Evolutionary conservation across 1,140 invertebrate genomes (phyloP).

Genomic region (Onthophagus taurus): DNA sequence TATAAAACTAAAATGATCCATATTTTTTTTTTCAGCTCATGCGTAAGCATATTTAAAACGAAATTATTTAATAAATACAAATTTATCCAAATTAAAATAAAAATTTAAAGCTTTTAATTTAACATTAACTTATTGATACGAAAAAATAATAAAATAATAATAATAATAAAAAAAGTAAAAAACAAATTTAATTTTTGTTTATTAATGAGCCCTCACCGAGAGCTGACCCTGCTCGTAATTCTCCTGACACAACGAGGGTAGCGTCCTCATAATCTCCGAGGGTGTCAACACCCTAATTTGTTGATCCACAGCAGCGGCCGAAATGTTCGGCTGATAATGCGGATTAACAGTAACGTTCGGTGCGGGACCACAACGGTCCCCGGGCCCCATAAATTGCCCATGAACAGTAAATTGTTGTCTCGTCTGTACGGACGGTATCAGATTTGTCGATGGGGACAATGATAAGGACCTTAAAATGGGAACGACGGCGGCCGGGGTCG

Average conservation of each 20-base stretch:
- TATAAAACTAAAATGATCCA: no score
- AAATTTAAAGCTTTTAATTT: no score
- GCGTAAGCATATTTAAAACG: no score
- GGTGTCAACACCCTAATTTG: constrained; percentile 77
- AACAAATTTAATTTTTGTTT: no score
- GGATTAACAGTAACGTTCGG: constrained; percentile 52
- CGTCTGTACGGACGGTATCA: no score
- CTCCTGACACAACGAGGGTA: constrained; percentile 67
- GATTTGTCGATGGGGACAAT: constrained; percentile 18
- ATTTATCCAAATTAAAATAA: no score
- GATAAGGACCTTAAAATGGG: constrained; percentile 17
- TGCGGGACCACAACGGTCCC: constrained; percentile 37
- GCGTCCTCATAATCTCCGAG: constrained; percentile 77
- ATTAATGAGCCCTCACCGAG: constrained; percentile 57
- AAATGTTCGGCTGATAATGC: constrained; percentile 31
- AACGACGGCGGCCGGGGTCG: constrained; percentile 4
- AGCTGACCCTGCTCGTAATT: constrained; percentile 48
- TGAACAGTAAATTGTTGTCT: constrained; percentile 37
- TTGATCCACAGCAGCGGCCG: constrained; percentile 46
- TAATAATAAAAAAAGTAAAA: not conserved
- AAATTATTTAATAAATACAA: no score
- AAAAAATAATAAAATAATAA: not conserved
- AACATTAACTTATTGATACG: no score
- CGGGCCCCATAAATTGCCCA: constrained; percentile 34
- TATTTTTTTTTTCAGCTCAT: no score